A percentile compares a stretch with the other conserved stretches of the same genome.
These are phyloP conservation scores for Sebastes wilsoni DNA, from an alignment of 2,797 vertebrate genomes.

Conservation along the genomic window DNA sequence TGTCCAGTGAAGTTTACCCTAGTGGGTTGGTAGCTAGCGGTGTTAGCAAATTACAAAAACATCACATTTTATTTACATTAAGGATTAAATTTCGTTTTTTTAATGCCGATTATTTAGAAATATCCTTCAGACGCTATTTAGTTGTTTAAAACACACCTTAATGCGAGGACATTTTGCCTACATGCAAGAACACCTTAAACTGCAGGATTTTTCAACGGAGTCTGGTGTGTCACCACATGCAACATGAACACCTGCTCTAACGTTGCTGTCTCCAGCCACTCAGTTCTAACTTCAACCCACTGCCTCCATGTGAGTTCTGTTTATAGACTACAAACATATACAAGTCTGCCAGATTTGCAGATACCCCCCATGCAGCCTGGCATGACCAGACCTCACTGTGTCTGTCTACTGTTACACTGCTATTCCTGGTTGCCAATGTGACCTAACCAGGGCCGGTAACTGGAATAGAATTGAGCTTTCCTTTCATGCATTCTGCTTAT, in stretches of 20 bases:
- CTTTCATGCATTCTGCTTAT: constrained; percentile 26
- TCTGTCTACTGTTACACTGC: constrained; percentile 81
- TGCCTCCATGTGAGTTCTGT: constrained; percentile 60
- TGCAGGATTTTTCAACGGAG: not conserved
- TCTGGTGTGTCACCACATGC: not conserved
- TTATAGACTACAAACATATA: constrained; percentile 70
- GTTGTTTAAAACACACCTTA: rapidly evolving
- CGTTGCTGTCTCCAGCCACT: constrained; percentile 29
- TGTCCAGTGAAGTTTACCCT: rapidly evolving
- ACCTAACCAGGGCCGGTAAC: constrained; percentile 58
- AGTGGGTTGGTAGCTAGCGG: not conserved
- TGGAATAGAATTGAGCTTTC: constrained; percentile 46
- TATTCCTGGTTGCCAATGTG: constrained; percentile 79
- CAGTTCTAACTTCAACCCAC: not conserved
- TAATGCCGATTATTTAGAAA: not conserved
- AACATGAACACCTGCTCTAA: constrained; percentile 35
- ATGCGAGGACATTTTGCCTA: rapidly evolving
- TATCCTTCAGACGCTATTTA: rapidly evolving
- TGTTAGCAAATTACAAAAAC: not conserved
- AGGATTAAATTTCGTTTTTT: rapidly evolving
- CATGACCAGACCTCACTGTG: constrained; percentile 55
- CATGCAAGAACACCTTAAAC: not conserved
- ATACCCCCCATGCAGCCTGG: constrained; percentile 39
- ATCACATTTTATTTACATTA: not conserved
- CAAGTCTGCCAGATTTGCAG: constrained; percentile 50